Conservation (phyloP, 53 echinoderm and acorn worm species). For the Patiria pectinifera region DNA sequence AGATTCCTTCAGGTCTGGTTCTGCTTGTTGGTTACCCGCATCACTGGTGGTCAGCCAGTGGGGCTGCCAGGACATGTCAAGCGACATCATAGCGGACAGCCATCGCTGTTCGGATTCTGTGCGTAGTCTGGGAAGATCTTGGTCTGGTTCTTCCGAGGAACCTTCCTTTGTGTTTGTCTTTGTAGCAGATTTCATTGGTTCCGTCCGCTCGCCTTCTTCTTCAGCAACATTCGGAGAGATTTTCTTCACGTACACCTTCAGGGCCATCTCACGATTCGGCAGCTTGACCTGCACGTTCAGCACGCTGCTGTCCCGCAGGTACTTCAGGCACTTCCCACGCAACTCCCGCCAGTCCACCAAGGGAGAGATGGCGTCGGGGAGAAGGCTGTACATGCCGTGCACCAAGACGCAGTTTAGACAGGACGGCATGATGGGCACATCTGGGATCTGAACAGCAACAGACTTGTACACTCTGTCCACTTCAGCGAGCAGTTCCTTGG, state of each 20-base stretch:
- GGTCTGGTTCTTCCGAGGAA: not conserved
- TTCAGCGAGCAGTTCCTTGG: constrained; percentile 23
- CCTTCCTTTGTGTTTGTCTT: not conserved
- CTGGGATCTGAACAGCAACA: not conserved
- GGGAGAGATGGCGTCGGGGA: constrained; percentile 25
- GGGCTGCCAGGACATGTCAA: constrained; percentile 53
- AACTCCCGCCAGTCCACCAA: constrained; percentile 14
- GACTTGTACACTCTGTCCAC: constrained; percentile 26
- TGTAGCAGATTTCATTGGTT: not conserved
- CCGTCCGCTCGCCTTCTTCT: not conserved
- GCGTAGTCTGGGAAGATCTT: not conserved
- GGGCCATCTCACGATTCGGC: constrained; percentile 18
- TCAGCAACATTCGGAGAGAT: not conserved
- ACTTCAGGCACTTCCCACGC: constrained; percentile 27
- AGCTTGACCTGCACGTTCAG: constrained; percentile 42
- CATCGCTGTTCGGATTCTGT: constrained; percentile 18
- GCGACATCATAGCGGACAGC: constrained; percentile 48
- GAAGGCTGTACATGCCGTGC: constrained; percentile 25
- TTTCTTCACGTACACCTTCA: constrained; percentile 60
- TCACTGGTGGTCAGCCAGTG: not conserved
- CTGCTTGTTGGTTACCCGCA: not conserved
- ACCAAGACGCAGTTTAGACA: constrained; percentile 43
- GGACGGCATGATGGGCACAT: constrained; percentile 36
- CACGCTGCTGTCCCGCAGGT: constrained; percentile 12
- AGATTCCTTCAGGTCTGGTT: not conserved